Percentiles rank a stretch among this genome's conserved stretches.
phyloP scores from a whole-genome alignment of 2,797 vertebrate species.

The Dallia pectoralis region DNA sequence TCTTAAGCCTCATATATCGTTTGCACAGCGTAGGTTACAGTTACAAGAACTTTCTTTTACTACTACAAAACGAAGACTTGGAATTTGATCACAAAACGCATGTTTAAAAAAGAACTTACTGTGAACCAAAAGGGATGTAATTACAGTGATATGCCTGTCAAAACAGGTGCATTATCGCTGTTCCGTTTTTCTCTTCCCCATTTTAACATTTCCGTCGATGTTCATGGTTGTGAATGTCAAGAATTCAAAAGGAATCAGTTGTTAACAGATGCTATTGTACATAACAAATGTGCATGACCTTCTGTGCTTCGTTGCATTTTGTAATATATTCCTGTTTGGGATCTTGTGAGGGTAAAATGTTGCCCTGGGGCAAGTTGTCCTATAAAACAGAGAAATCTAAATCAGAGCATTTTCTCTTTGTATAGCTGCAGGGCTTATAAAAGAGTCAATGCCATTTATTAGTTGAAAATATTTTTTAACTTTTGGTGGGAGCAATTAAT shows the following conservation, averaged over 20 bases:
- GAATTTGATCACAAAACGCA: neutral
- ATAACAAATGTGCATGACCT: conserved; percentile 66
- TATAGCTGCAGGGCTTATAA: conserved; percentile 73
- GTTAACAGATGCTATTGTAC: conserved; percentile 63
- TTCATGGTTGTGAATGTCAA: conserved; percentile 63
- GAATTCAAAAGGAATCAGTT: conserved; percentile 70
- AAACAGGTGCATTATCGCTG: conserved; percentile 54
- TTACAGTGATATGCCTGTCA: conserved; percentile 56
- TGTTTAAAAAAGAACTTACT: conserved; percentile 27
- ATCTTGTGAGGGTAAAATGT: conserved; percentile 64
- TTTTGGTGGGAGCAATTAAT: conserved; percentile 76
- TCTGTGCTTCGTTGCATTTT: conserved; percentile 59
- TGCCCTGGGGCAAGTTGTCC: conserved; percentile 64
- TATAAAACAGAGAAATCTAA: conserved; percentile 57
- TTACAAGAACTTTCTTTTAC: neutral
- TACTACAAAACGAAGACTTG: neutral
- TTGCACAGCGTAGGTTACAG: neutral
- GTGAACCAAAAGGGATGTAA: conserved; percentile 30
- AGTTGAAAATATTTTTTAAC: conserved; percentile 67
- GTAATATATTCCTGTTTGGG: conserved; percentile 71
- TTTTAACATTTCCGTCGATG: conserved; percentile 25
- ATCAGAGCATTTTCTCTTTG: conserved; percentile 56
- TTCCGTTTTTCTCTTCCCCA: conserved; percentile 39
- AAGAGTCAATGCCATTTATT: conserved; percentile 75
- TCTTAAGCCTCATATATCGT: too few species aligned